Conservation (phyloP, 1,140 invertebrate genomes). For the Drosophila pseudoananassae region DNA sequence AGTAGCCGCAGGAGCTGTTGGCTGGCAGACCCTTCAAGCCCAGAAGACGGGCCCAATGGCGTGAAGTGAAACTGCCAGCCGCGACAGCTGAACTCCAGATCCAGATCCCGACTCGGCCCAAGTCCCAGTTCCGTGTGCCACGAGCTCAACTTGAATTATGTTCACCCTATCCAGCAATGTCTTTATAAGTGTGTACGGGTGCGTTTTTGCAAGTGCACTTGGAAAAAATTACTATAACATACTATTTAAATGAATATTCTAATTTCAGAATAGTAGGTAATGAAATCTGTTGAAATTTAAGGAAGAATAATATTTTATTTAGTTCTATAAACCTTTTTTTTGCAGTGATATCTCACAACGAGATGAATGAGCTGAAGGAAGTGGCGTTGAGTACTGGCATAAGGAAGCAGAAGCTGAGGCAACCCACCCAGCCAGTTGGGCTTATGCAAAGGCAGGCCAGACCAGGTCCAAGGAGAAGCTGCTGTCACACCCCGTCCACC, state of each 20-base stretch:
- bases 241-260: background rate
- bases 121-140: conserved; percentile 66
- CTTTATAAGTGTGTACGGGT: conserved; percentile 12
- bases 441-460: conserved; percentile 42
- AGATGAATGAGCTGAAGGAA: conserved; percentile 77
- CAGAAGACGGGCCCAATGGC: conserved; percentile 40
- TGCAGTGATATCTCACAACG: conserved; percentile 49
- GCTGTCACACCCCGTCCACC: background rate
- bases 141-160: conserved; percentile 76
- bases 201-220: conserved; percentile 17
- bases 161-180: conserved; percentile 61
- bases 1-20: conserved; percentile 42
- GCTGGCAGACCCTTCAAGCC: conserved; percentile 6
- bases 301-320: background rate
- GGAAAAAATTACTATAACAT: background rate
- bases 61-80: conserved; percentile 78
- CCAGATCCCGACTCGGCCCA: conserved; percentile 36
- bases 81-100: conserved; percentile 70
- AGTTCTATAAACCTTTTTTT: background rate
- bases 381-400: conserved; percentile 79
- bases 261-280: background rate
- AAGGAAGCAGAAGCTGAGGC: conserved; percentile 71
- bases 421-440: conserved; percentile 32
- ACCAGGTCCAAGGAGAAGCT: conserved; percentile 25
- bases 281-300: background rate